Percentiles rank a stretch among this genome's conserved stretches.
These are phyloP conservation scores for Oreohelix idahoensis DNA, from an alignment of 1,140 invertebrate genomes.

Conservation along the genomic window DNA sequence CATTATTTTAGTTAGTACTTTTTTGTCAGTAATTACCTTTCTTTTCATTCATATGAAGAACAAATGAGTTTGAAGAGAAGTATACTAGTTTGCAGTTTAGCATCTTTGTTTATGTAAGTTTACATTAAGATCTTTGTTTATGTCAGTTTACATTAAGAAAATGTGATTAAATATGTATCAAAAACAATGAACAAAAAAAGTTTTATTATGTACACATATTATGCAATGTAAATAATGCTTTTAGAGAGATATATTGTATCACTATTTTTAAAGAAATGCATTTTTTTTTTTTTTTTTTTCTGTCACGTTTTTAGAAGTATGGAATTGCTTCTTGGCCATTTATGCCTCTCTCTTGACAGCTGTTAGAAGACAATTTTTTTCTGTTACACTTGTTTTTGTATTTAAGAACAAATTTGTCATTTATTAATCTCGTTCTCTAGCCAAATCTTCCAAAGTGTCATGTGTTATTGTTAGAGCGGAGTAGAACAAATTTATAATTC, in stretches of 20 bases:
- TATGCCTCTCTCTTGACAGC: neutral
- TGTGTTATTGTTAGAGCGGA: no score
- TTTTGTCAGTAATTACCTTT: no score
- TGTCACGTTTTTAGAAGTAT: neutral
- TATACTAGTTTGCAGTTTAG: neutral
- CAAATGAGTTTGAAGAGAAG: neutral
- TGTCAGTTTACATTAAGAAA: neutral
- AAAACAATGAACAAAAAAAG: neutral
- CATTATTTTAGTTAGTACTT: neutral
- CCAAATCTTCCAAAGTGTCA: no score
- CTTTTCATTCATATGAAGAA: neutral
- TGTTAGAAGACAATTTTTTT: neutral
- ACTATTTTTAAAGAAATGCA: neutral
- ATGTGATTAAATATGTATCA: neutral
- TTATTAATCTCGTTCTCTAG: no score
- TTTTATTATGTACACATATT: neutral
- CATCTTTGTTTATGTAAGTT: neutral
- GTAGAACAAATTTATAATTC: no score
- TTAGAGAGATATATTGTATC: neutral
- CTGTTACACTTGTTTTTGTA: neutral
- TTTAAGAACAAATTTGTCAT: neutral
- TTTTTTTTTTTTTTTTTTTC: neutral
- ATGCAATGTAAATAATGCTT: slow-evolving; percentile 16
- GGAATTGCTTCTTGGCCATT: neutral
- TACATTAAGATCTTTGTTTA: no score